phyloP scores from a whole-genome alignment of 1,140 invertebrate species.

The Mylabris phalerata region DNA sequence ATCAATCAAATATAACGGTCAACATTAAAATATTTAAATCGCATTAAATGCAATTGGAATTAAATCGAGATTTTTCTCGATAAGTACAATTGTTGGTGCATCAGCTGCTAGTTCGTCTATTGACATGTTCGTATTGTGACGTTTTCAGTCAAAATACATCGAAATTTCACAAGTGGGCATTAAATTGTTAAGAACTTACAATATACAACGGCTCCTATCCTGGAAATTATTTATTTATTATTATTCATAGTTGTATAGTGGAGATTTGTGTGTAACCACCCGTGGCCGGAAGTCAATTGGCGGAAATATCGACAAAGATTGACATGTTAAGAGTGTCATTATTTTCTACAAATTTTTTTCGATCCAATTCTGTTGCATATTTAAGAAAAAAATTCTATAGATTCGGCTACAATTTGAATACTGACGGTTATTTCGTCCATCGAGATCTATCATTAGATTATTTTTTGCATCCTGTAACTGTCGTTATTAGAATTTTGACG shows the following conservation, averaged over 20 bases:
- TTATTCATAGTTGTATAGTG: neutral
- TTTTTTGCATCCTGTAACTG: neutral
- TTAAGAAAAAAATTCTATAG: too few relatives aligned
- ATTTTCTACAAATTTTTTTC: slow-evolving; percentile 2
- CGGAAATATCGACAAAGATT: slow-evolving; percentile 13
- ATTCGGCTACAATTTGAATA: too few relatives aligned
- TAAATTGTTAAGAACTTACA: neutral
- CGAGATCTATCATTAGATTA: slow-evolving; percentile 11
- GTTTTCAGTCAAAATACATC: slow-evolving; percentile 8
- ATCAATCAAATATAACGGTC: slow-evolving; percentile 6
- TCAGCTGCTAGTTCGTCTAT: slow-evolving; percentile 1
- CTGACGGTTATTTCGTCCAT: too few relatives aligned
- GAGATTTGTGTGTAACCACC: slow-evolving; percentile 1
- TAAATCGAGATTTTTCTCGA: too few relatives aligned
- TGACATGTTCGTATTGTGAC: slow-evolving; percentile 13
- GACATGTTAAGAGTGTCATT: slow-evolving; percentile 2
- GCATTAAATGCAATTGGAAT: too few relatives aligned
- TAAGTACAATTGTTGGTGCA: too few relatives aligned
- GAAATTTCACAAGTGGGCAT: slow-evolving; percentile 6
- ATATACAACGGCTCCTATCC: slow-evolving; percentile 2
- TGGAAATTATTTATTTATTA: neutral
- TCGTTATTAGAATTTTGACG: too few relatives aligned
- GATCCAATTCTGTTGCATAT: neutral
- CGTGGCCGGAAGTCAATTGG: slow-evolving; percentile 12
- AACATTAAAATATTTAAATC: neutral